Conservation (phyloP, 2,797 vertebrate species). For the Sparus aurata region DNA sequence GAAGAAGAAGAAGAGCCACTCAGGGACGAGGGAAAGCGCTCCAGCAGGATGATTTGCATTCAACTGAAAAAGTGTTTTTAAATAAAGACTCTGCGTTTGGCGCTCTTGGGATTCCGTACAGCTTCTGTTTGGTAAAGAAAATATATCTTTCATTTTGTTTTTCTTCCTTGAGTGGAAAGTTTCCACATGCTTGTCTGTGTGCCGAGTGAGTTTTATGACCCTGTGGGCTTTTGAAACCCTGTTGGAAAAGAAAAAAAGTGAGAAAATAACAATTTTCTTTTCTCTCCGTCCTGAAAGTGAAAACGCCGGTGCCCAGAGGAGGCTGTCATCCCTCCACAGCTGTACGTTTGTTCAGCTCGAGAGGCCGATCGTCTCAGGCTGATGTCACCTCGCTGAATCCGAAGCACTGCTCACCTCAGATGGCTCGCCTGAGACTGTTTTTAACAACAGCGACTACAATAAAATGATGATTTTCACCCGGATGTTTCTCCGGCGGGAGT, state of each 20-base stretch:
- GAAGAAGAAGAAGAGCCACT: conserved; percentile 4
- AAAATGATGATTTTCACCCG: background rate
- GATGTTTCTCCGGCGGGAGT: conserved; percentile 32
- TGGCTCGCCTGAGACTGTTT: background rate
- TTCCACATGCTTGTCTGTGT: conserved; percentile 12
- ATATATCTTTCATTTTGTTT: conserved; percentile 39
- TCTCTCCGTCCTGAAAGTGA: background rate
- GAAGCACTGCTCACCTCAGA: conserved; percentile 14
- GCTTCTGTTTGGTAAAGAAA: conserved; percentile 33
- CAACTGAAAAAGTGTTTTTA: conserved; percentile 17
- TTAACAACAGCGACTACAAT: conserved; percentile 33
- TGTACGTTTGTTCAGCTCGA: background rate
- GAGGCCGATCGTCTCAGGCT: conserved; percentile 3
- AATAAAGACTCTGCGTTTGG: background rate
- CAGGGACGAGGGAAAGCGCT: background rate
- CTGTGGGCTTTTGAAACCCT: conserved; percentile 8
- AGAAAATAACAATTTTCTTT: conserved; percentile 12
- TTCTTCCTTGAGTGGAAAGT: conserved; percentile 19
- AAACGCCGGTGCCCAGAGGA: conserved; percentile 11
- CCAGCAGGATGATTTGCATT: conserved; percentile 31
- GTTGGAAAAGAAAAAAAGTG: background rate
- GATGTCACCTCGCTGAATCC: conserved; percentile 11
- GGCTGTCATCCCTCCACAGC: conserved; percentile 8
- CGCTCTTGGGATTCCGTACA: background rate
- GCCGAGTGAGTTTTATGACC: conserved; percentile 8